A percentile compares a stretch with the other conserved stretches of the same genome.
Evolutionary conservation across 2,113 vertebrate species (phyloP).

Genomic region (Heptranchias perlo): DNA sequence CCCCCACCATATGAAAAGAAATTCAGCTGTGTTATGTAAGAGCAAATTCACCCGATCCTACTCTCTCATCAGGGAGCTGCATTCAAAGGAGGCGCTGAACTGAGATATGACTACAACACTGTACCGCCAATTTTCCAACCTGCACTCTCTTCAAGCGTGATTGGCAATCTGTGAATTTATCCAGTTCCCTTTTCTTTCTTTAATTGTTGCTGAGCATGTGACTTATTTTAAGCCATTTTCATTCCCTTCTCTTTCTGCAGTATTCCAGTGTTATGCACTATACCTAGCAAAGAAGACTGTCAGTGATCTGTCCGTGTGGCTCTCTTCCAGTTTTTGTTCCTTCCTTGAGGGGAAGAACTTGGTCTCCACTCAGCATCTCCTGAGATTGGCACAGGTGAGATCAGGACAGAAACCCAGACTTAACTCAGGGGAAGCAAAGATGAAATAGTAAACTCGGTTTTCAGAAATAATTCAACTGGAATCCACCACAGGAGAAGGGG

Average conservation of each 20-base stretch:
- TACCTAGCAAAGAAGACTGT: neutral
- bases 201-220: neutral
- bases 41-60: neutral
- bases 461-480: too few species aligned
- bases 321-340: neutral
- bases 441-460: too few species aligned
- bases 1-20: neutral
- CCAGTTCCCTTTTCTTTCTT: neutral
- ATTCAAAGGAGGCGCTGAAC: neutral
- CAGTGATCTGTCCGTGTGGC: neutral
- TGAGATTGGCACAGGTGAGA: too few species aligned
- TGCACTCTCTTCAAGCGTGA: neutral
- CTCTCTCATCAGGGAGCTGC: neutral
- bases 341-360: neutral
- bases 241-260: too few species aligned
- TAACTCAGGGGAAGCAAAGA: too few species aligned
- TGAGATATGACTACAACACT: neutral
- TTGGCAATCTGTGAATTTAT: neutral
- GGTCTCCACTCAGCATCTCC: neutral
- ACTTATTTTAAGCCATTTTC: too few species aligned
- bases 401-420: too few species aligned
- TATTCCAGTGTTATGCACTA: neutral
- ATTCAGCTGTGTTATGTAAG: neutral
- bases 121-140: neutral
- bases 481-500: too few species aligned